phyloP scores from a whole-genome alignment of 2,113 vertebrate genomes.

The Nannobrachium achirus region DNA sequence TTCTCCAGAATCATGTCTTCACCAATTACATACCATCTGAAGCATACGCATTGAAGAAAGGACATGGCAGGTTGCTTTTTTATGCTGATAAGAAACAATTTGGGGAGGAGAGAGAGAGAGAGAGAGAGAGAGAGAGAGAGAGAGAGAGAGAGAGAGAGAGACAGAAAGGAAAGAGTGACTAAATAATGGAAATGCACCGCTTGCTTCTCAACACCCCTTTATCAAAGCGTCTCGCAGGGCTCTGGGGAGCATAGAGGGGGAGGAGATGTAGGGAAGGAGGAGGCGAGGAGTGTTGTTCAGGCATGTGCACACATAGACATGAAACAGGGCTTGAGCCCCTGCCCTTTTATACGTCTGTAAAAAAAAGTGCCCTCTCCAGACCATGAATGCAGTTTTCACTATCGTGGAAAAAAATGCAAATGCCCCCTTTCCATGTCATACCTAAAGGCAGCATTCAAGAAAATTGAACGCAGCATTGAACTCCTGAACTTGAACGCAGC shows the following conservation, averaged over 20 bases:
- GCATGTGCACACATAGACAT: too few species aligned
- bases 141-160: conserved; percentile 9
- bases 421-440: too few species aligned
- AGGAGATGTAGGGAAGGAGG: conserved; percentile 34
- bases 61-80: conserved; percentile 59
- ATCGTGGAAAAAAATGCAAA: too few species aligned
- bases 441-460: too few species aligned
- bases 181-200: conserved; percentile 74
- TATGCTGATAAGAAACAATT: conserved; percentile 71
- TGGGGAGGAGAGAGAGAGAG: conserved; percentile 33
- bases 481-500: too few species aligned
- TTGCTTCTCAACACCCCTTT: conserved; percentile 60
- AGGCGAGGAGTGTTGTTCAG: conserved; percentile 11
- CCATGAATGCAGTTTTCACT: too few species aligned
- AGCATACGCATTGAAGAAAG: conserved; percentile 45
- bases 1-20: conserved; percentile 54
- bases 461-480: too few species aligned
- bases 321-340: too few species aligned
- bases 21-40: conserved; percentile 61
- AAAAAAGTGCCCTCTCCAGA: too few species aligned
- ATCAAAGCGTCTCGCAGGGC: conserved; percentile 74
- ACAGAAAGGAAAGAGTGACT: conserved; percentile 48
- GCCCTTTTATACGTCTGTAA: too few species aligned
- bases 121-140: conserved; percentile 39
- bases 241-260: conserved; percentile 62